Base-by-base conservation (phyloP, 2,113 vertebrate species). In the Albula goreensis region DNA sequence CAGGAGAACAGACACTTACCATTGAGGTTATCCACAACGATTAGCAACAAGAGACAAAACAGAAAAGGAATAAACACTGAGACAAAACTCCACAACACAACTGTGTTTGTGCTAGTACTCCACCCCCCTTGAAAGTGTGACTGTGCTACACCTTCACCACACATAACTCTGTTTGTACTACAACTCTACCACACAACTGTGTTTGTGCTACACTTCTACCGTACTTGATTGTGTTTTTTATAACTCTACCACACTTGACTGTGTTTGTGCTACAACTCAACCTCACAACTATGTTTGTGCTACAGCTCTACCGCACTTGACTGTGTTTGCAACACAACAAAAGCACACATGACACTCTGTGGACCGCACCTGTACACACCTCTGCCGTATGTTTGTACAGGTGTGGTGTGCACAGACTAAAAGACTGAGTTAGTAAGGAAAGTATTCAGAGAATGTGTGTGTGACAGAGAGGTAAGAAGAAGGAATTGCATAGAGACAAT, bases 1-100 rank as follows among this genome's bases (percentile, higher is more conserved):
- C 13, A 85, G 82, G 15, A 81, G 86, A 91, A 78, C 88, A 90
- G n/a, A 53, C 92, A 98, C 97, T 98, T 96, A 99, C 97, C 98
- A 91, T 93, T 89, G 90, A 74, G 70, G 93, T 92, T 92, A 92
- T 95, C 96, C 96, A 91, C 92, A 93, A 90, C 91, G 90, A 84
- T 96, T 91, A 89, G 97, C 95, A 97, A 96, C 90, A 95, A 89
- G 93, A 93, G 95, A 93, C 95, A 92, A 88, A 91, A 88, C 83
- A 88, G 83, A 87, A 66, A 88, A 90, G 84, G 91, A 85, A 83
- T 79, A 82, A 86, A 57, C 82, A 88, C 70, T 86, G 84, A 85
- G 25, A 87, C 50, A 86, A n/a, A 41, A 56, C 66, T 50, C 70
- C 49, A 25, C 25, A 41, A 86, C 22, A 9, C 53, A 12, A 56